Base-by-base conservation (phyloP, 2,113 vertebrate species). In the Triplophysa tibetana region DNA sequence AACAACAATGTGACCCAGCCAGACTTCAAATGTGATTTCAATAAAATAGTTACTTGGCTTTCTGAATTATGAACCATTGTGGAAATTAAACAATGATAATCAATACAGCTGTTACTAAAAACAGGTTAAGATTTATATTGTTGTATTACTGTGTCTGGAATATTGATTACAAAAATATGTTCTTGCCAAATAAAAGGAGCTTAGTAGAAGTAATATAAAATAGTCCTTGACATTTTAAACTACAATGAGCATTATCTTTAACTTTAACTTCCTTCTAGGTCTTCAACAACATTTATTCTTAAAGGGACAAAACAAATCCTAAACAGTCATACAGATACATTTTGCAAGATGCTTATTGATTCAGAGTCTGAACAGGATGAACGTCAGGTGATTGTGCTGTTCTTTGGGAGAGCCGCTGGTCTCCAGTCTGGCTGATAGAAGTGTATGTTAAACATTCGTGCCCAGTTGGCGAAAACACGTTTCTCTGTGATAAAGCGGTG, bases 401-500 rank as follows among this genome's bases (percentile, higher is more conserved):
- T 93, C 45, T 82, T 77, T 0, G 88, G 85, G 7, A 92, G 45
- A 0, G 94, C 88, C 0, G 93, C 88, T 1, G 97, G 98, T 78
- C 92, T 90, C 98, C 98, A 99, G 92, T 96, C 93, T 0, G 98
- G 98, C 87, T 98, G 97, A 88, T 97, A 95, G 90, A 99, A 99
- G 88, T 90, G 94, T 88, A 99, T 98, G 79, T 96, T 88, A 91
- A 96, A 98, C 66, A 94, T 96, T 90, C 92, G 93, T 0, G 98
- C 97, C 98, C 98, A 99, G 82, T 92, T 95, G 87, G 97, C 95
- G 63, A 99, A 99, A 70, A 98, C 98, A 1, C 94, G 90, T 68
- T 99, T 99, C 93, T 99, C 98, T 0, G 97, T 99, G 91, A 99
- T 97, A 84, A 99, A 99, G 63, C 97, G 97, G 75, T 99, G 98